A percentile compares a stretch with the other conserved stretches of the same genome.
These are phyloP conservation scores for Diplazon laetatorius DNA, from an alignment of 2,888 invertebrate species.

Conservation along the genomic window DNA sequence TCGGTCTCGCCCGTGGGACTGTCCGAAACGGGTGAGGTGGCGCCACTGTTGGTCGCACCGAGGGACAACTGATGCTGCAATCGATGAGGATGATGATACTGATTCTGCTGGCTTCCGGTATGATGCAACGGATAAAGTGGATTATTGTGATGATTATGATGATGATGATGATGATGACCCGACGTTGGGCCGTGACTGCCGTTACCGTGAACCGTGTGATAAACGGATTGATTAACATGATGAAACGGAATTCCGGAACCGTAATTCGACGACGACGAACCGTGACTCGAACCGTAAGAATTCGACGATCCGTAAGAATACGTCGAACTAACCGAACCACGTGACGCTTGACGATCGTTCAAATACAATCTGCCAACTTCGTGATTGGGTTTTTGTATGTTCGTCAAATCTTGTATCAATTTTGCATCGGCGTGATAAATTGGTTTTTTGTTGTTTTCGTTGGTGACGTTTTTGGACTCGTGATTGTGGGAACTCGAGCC, in stretches of 20 bases:
- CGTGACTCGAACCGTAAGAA: slow-evolving; percentile 72
- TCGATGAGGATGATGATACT: slow-evolving; percentile 80
- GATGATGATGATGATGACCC: slow-evolving; percentile 69
- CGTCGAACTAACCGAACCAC: slow-evolving; percentile 79
- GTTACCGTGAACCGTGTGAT: slow-evolving; percentile 80
- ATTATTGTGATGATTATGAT: slow-evolving; percentile 64
- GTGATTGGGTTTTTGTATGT: slow-evolving; percentile 66
- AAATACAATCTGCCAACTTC: slow-evolving; percentile 66
- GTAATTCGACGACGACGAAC: slow-evolving; percentile 82
- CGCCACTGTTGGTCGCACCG: slow-evolving; percentile 64
- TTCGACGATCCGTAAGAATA: slow-evolving; percentile 76
- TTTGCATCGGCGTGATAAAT: slow-evolving; percentile 71
- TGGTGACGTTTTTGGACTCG: slow-evolving; percentile 60
- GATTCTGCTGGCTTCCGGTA: slow-evolving; percentile 62
- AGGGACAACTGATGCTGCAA: slow-evolving; percentile 72
- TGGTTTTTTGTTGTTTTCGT: slow-evolving; percentile 58
- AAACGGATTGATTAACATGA: slow-evolving; percentile 74
- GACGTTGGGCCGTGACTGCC: slow-evolving; percentile 64
- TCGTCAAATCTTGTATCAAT: slow-evolving; percentile 74
- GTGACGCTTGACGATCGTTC: slow-evolving; percentile 72
- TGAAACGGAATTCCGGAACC: slow-evolving; percentile 81
- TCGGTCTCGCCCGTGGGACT: slow-evolving; percentile 76
- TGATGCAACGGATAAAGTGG: slow-evolving; percentile 20
- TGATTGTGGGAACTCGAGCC: slow-evolving; percentile 80
- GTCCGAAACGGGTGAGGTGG: slow-evolving; percentile 73